Evolutionary conservation across 2,113 vertebrate species (phyloP), one percentile per base, ranked within the genome.

Genomic region (Blennius ocellaris): DNA sequence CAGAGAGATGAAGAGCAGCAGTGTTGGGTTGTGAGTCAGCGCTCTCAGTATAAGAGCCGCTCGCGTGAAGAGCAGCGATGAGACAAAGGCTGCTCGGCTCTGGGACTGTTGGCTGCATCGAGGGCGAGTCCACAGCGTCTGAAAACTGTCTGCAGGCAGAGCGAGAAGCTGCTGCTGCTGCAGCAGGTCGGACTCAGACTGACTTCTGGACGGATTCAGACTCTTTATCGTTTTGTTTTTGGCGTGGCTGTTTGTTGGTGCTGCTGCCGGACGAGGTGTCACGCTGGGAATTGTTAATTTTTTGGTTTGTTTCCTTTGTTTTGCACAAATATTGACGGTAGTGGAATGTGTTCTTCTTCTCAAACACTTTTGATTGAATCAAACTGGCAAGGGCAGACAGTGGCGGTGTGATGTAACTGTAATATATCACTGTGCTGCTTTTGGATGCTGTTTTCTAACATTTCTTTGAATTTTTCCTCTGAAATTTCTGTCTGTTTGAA

Each of bases 21-120:
- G 85, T 72, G 72, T 44, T 54, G 69, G 59, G 80, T 74, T 84
- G 87, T 76, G 85, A 87, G 81, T 86, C 84, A 81, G 79, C 49
- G 38, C 61, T 84, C 67, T 51, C 62, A 48, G 49, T 85, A 85
- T 80, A 85, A 86, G 78, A 86, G 82, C 73, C 54, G 69, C 89
- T 65, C 81, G 73, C 72, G 58, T 59, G 71, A 73, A 84, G 60
- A 84, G 65, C 69, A 76, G 70, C 11, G 73, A 80, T 59, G 62
- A 82, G 81, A 85, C 54, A 74, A 76, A 76, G 62, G 50, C 81
- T 45, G 54, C 38, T 71, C 45, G 49, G 80, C 79, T 69, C 77
- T 64, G 80, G 72, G 83, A 78, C 69, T 63, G 65, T 76, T 74
- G 6, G 62, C 76, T 81, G 78, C 78, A 65, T 62, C 3, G 49